These are phyloP conservation scores for Drosophila phalerata DNA, from an alignment of 2,888 invertebrate genomes.

Conservation along the genomic window DNA sequence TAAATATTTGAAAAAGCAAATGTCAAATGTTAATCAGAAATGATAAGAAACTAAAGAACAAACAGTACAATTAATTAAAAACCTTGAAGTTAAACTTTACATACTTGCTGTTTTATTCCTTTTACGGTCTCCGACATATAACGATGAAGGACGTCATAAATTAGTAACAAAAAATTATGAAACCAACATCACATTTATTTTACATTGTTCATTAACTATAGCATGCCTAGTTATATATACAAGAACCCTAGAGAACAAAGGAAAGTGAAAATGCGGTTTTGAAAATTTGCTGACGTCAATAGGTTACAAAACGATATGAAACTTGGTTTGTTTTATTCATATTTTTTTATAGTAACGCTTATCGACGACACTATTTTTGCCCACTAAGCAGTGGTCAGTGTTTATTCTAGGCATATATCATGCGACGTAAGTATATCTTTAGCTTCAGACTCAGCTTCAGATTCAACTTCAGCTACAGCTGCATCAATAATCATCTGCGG, in stretches of 20 bases:
- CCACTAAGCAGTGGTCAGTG: slow-evolving; percentile 40
- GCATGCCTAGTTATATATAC: background rate
- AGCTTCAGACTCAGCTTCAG: slow-evolving; percentile 14
- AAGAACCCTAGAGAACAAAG: slow-evolving; percentile 9
- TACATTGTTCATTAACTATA: background rate
- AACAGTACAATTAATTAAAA: background rate
- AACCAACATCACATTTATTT: too few species aligned
- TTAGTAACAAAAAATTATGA: background rate
- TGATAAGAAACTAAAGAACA: slow-evolving; percentile 1
- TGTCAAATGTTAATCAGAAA: slow-evolving; percentile 1
- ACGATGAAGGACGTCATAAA: too few species aligned
- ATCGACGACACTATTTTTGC: slow-evolving; percentile 35
- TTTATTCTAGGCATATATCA: slow-evolving; percentile 39
- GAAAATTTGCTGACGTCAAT: slow-evolving; percentile 14
- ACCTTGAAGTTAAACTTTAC: background rate
- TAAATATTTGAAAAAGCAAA: slow-evolving; percentile 14
- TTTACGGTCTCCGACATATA: too few species aligned
- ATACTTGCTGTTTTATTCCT: too few species aligned
- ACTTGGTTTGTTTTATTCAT: background rate
- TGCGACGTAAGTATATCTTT: slow-evolving; percentile 41
- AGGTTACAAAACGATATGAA: slow-evolving; percentile 6
- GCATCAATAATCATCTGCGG: slow-evolving; percentile 44
- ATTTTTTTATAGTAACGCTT: slow-evolving; percentile 13
- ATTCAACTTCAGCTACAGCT: slow-evolving; percentile 36
- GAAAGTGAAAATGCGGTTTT: slow-evolving; percentile 5